Evolutionary conservation across 2,113 vertebrate genomes (phyloP), one percentile per base, ranked within the genome.

Genomic region (Dipodomys merriami): DNA sequence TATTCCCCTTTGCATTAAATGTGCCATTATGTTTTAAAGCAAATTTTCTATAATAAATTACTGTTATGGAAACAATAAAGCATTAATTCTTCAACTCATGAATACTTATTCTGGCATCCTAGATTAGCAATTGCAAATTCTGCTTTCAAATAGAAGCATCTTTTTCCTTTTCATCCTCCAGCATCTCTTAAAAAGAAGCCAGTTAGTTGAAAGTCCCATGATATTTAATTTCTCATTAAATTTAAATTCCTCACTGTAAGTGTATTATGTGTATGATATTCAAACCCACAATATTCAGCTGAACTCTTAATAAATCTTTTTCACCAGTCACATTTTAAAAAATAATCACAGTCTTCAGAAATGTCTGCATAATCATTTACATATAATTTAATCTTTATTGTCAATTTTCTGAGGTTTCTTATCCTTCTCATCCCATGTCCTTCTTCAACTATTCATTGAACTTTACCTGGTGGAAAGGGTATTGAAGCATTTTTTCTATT

Each of bases 71-170:
- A 57, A 13, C 53, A 57, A 89, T 94, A 22, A 95, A 97, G 22
- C 4, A 97, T 97, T 96, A 95, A 84, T 96, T 97, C 6, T 92
- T 78, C 33, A 71, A 88, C 33, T 69, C n/a, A 65, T 22, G 27
- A 65, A 11, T 79, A 88, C 72, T 95, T 97, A 86, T 96, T 95
- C 27, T 79, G 88, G 89, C 83, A 87, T 76, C 7, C 12, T 53
- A 79, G 2, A 71, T 33, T 81, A 57, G 6, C n/a, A 77, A 4
- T 96, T 97, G 27, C 16, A 95, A 96, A 95, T 18, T 22, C 57
- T 88, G 1, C n/a, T 76, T 92, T 93, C 46, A 20, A 81, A 83
- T 60, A 94, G 96, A 92, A 23, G 18, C 29, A 95, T 35, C 0
- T 88, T n/a, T 92, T 95, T 30, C 20, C 83, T 33, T 78, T 94